These are phyloP conservation scores for Pterois miles DNA, from an alignment of 2,797 vertebrate genomes.

Conservation along the genomic window DNA sequence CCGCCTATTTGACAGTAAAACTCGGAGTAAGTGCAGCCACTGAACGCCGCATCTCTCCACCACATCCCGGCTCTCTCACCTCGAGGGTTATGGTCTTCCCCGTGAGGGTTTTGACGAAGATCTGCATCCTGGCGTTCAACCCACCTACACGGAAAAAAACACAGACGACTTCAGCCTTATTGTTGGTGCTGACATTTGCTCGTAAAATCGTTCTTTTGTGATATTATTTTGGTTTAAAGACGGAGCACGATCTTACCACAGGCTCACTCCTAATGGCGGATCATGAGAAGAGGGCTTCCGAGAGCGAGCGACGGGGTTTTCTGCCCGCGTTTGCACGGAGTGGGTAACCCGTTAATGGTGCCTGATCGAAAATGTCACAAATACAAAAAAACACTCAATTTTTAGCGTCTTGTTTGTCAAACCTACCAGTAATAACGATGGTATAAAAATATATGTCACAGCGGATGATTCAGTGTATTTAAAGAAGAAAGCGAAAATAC, in stretches of 20 bases:
- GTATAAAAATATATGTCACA: rapidly evolving
- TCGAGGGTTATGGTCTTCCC: constrained; percentile 98
- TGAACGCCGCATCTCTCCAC: constrained; percentile 8
- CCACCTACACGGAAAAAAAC: constrained; percentile 71
- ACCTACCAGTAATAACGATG: rapidly evolving
- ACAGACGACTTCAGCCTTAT: rapidly evolving
- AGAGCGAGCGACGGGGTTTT: constrained; percentile 83
- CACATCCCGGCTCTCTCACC: constrained; percentile 75
- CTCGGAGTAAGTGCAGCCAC: rapidly evolving
- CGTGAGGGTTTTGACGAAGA: constrained; percentile 98
- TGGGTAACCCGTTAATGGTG: constrained; percentile 18
- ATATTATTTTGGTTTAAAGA: rapidly evolving
- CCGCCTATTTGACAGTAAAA: rapidly evolving
- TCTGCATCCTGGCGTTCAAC: constrained; percentile 88
- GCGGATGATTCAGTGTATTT: rapidly evolving
- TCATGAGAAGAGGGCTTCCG: constrained; percentile 80
- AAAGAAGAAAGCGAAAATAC: neutral
- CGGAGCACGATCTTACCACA: constrained; percentile 75
- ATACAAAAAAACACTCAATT: rapidly evolving
- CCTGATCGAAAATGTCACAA: constrained; percentile 60
- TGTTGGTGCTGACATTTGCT: rapidly evolving
- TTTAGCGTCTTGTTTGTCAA: neutral
- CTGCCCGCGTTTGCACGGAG: constrained; percentile 62
- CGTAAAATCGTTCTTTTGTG: neutral
- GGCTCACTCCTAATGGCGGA: constrained; percentile 87